Conservation (phyloP, 1,140 invertebrate species). For the Halotydeus destructor region DNA sequence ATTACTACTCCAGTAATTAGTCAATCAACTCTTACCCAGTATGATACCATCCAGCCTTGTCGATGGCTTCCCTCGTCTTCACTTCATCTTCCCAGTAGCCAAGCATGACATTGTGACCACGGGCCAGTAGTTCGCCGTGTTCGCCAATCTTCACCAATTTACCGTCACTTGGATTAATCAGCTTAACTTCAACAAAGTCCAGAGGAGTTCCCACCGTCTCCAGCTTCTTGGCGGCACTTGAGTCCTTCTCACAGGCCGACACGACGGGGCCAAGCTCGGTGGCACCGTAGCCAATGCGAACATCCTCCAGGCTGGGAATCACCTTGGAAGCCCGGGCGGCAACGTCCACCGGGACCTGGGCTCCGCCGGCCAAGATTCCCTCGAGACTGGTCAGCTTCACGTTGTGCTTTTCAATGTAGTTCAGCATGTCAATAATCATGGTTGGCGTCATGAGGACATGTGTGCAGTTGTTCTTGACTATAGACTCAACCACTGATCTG, state of each 20-base stretch:
- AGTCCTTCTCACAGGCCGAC: too few species aligned
- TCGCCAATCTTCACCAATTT: slow-evolving; percentile 12
- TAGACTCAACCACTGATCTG: neutral
- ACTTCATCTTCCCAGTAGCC: slow-evolving; percentile 61
- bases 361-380: slow-evolving; percentile 5
- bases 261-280: too few species aligned
- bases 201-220: slow-evolving; percentile 49
- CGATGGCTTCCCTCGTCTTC: slow-evolving; percentile 51
- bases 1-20: slow-evolving; percentile 53
- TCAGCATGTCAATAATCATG: slow-evolving; percentile 77
- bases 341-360: slow-evolving; percentile 10
- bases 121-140: slow-evolving; percentile 33
- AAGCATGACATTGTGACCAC: slow-evolving; percentile 60
- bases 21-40: slow-evolving; percentile 46
- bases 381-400: neutral
- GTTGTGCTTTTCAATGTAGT: neutral
- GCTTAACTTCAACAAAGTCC: slow-evolving; percentile 53
- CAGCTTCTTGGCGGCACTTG: too few species aligned
- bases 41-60: slow-evolving; percentile 22
- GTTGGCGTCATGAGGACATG: slow-evolving; percentile 76
- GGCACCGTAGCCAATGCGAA: slow-evolving; percentile 12
- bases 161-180: slow-evolving; percentile 39
- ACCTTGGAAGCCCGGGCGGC: neutral
- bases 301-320: slow-evolving; percentile 3
- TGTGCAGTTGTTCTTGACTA: slow-evolving; percentile 31